phyloP scores from a whole-genome alignment of 2,888 invertebrate species.

The Antheraea yamamai region DNA sequence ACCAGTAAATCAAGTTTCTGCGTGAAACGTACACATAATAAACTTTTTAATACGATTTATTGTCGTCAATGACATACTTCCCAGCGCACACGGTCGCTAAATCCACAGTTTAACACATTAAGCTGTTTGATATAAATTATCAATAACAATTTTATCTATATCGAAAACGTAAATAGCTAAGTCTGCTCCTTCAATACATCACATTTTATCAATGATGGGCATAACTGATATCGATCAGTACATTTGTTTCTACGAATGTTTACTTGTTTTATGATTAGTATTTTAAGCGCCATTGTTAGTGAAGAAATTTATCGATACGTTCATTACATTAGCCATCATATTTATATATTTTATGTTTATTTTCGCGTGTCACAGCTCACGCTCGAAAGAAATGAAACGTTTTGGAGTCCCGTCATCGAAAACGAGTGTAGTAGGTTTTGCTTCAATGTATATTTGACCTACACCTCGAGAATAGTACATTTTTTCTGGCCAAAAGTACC shows the following conservation, averaged over 20 bases:
- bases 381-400: too few species aligned
- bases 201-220: constrained; percentile 53
- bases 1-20: constrained; percentile 7
- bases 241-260: constrained; percentile 28
- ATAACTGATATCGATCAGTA: constrained; percentile 42
- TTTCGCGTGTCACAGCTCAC: too few species aligned
- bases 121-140: constrained; percentile 19
- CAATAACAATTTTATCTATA: constrained; percentile 38
- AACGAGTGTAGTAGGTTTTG: too few species aligned
- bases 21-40: background rate
- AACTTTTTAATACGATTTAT: background rate
- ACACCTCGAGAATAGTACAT: too few species aligned
- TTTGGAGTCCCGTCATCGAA: too few species aligned
- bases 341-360: too few species aligned
- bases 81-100: constrained; percentile 14
- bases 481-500: too few species aligned
- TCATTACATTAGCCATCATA: background rate
- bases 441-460: too few species aligned
- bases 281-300: constrained; percentile 16
- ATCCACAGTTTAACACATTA: constrained; percentile 24
- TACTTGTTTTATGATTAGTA: constrained; percentile 10
- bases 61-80: constrained; percentile 22
- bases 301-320: background rate
- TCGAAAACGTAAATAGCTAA: constrained; percentile 39
- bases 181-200: constrained; percentile 51